Base-by-base conservation (phyloP, 2,797 vertebrate genomes). In the Amblyopsis hoosieri region DNA sequence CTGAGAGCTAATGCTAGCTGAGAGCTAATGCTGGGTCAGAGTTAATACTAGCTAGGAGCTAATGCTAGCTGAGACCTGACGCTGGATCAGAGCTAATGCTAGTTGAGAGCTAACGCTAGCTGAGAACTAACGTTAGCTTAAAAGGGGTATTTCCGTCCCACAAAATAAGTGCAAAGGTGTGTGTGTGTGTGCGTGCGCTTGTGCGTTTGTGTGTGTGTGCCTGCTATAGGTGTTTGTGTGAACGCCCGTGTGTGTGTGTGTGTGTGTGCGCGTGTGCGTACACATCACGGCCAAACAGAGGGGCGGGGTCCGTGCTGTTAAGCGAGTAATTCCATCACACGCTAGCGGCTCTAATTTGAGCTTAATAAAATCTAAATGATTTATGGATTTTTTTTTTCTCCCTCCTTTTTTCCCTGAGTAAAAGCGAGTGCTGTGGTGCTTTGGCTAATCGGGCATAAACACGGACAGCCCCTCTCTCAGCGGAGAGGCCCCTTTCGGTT, bases 121-220 rank as follows among this genome's bases (percentile, higher is more conserved):
- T 92, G 90, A 89, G 83, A 87, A 89, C 89, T 85, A 86, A 88
- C 74, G 69, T 89, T 89, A 78, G 89, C 91, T 92, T 94, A 94
- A 96, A 94, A 95, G 91, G 91, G 87, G 63, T 90, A 92, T 88
- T 80, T 85, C 76, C 64, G 72, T 85, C 75, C 75, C 75, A 74
- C 73, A 74, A 80, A 72, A 80, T 81, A 66, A 78, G 69, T 54
- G 63, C 1, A 12, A 1, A 47, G 29, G 62, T 45, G 57, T 57
- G 42, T 37, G 51, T 12, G 45, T 46, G 31, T 54, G 46, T 31
- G 61, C 50, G 55, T 54, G 31, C 14, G 55, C 57, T 14, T 31
- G 31, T 19, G 23, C 8, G 17, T 33, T 31, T 57, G 33, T 46
- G 54, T 59, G 54, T 13, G 37, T 69, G 64, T 67, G 33, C 58